Base-by-base conservation (phyloP, 1,140 invertebrate species). In the Oscheius sp. region DNA sequence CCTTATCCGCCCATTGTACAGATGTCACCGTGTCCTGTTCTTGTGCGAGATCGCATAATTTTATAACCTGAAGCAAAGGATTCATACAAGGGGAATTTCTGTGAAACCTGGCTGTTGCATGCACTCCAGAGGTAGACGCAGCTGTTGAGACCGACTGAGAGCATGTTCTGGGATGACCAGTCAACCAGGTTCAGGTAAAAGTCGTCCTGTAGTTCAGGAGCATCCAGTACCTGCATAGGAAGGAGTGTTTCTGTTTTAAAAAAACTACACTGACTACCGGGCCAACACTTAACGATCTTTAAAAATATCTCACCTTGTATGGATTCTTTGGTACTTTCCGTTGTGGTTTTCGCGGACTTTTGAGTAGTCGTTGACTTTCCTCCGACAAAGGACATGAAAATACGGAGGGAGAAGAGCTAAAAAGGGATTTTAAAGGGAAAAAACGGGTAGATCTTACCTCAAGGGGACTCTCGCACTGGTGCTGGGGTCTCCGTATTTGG, bases 81-180 rank as follows among this genome's bases (percentile, higher is more conserved):
- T 63, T 34, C 28, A 15, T 10, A 63, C 10, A 66, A 67, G n/a
- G 31, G 29, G 23, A 7, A 13, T 34, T 20, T 28, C 23, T 29
- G 3, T 13, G 46, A 32, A 2, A 74, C 72, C 88, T 99, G 95
- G 85, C 94, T 97, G 74, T 95, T 99, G 83, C 94, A 97, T 0
- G 96, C 96, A 79, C 94, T 97, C 97, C 97, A 99, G 45, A 99
- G 86, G 87, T 99, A 99, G 1, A 99, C 97, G 86, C 95, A 97
- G 76, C 93, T 94, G 10, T 94, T 95, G 0, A 99, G 87, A 0
- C 96, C 97, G n/a, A 99, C 97, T 85, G 94, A 95, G 26, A 99
- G 89, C 3, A 99, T 94, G 87, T 99, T 99, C 85, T 96, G 94
- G 3, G 93, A 94, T 1, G 95, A 98, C 97, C 97, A 99, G 86